Conservation (phyloP, 2,113 vertebrate species). For the Lampris megalopsis region DNA sequence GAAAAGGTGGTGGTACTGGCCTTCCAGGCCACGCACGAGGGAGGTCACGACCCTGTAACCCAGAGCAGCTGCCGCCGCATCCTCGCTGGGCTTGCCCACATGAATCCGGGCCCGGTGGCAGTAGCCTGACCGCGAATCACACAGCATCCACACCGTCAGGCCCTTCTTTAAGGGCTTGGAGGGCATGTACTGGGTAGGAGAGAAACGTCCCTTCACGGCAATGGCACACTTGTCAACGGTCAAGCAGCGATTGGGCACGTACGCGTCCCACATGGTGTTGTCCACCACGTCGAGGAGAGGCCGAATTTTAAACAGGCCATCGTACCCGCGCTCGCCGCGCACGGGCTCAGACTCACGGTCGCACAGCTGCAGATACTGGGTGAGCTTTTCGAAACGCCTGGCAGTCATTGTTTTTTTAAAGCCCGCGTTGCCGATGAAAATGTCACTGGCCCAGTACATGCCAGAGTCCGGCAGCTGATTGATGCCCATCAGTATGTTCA, state of each 20-base stretch:
- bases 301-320: slow-evolving; percentile 85
- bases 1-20: slow-evolving; percentile 83
- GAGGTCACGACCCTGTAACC: slow-evolving; percentile 79
- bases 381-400: slow-evolving; percentile 84
- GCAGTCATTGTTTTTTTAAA: slow-evolving; percentile 87
- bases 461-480: slow-evolving; percentile 85
- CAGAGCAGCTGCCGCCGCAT: slow-evolving; percentile 61
- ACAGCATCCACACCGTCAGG: slow-evolving; percentile 86
- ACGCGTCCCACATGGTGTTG: slow-evolving; percentile 85
- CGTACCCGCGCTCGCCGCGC: slow-evolving; percentile 83
- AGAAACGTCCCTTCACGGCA: slow-evolving; percentile 80
- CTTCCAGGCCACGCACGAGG: slow-evolving; percentile 81
- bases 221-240: slow-evolving; percentile 83
- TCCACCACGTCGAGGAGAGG: slow-evolving; percentile 84
- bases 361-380: slow-evolving; percentile 85
- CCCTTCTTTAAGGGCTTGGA: slow-evolving; percentile 84
- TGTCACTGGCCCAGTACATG: slow-evolving; percentile 88
- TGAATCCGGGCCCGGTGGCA: slow-evolving; percentile 83
- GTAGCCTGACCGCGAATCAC: slow-evolving; percentile 85
- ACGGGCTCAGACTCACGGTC: slow-evolving; percentile 80
- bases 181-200: slow-evolving; percentile 84
- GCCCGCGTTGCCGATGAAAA: slow-evolving; percentile 85
- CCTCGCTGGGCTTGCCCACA: slow-evolving; percentile 76
- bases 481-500: slow-evolving; percentile 87
- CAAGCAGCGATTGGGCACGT: slow-evolving; percentile 83